Evolutionary conservation across 1,140 invertebrate genomes (phyloP).

Genomic region (Arctopsyche grandis): DNA sequence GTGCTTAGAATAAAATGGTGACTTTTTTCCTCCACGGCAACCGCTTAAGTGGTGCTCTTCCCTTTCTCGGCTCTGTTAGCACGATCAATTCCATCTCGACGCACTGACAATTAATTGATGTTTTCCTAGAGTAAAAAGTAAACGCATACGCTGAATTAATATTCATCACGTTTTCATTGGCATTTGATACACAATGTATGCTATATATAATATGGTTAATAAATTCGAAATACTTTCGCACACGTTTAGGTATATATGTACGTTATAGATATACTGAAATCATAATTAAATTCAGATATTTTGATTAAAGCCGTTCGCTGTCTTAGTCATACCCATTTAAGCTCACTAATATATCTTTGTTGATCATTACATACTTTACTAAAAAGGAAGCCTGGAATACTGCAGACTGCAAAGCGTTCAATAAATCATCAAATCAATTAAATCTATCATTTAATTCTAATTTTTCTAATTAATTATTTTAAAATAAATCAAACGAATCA

Average conservation of each 20-base stretch:
- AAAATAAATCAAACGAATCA: too few relatives aligned
- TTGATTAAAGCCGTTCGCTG: not conserved
- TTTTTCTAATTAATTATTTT: too few relatives aligned
- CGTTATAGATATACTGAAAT: not conserved
- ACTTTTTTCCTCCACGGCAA: slow-evolving; percentile 3
- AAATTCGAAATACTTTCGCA: slow-evolving; percentile 8
- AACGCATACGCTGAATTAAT: not conserved
- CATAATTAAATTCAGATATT: not conserved
- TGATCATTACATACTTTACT: too few relatives aligned
- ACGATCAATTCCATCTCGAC: not conserved
- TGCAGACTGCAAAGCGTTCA: too few relatives aligned
- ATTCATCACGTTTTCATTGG: too few relatives aligned
- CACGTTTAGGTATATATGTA: not conserved
- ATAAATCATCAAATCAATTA: not conserved
- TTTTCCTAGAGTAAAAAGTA: slow-evolving; percentile 13
- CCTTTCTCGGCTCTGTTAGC: slow-evolving; percentile 1
- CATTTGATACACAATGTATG: too few relatives aligned
- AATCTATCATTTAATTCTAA: not conserved
- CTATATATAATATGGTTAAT: too few relatives aligned
- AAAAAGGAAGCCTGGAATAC: too few relatives aligned
- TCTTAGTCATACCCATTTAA: not conserved
- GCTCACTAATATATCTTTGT: not conserved
- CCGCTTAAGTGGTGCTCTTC: slow-evolving; percentile 10
- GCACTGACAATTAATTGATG: slow-evolving; percentile 27
- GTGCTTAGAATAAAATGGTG: slow-evolving; percentile 35